Percentiles rank a stretch among this genome's conserved stretches.
These are phyloP conservation scores for Keiferia lycopersicella DNA, from an alignment of 2,888 invertebrate genomes.

Conservation along the genomic window DNA sequence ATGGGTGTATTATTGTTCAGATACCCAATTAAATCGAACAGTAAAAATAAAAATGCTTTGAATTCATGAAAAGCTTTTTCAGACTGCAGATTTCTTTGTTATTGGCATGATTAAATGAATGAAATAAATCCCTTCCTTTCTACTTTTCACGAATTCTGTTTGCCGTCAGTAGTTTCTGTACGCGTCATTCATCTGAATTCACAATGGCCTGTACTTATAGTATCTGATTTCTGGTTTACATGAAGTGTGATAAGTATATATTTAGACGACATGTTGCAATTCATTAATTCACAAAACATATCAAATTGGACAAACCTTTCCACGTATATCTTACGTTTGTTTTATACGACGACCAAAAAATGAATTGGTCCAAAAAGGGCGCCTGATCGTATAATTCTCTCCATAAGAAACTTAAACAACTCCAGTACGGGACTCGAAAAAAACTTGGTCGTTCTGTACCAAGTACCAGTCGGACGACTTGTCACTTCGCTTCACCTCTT, in stretches of 20 bases:
- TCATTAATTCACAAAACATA: too few species aligned
- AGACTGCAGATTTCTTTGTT: not conserved
- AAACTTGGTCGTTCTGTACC: not conserved
- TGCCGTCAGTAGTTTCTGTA: not conserved
- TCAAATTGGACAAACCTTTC: too few species aligned
- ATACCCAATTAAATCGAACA: not conserved
- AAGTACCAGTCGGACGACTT: conserved; percentile 16
- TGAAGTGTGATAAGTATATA: too few species aligned
- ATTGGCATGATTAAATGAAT: not conserved
- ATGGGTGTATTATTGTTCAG: not conserved
- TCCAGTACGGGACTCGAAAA: too few species aligned
- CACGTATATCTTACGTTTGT: too few species aligned
- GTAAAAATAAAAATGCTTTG: not conserved
- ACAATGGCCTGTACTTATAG: too few species aligned
- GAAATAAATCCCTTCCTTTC: not conserved
- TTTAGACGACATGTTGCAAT: too few species aligned
- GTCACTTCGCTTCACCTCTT: conserved; percentile 19
- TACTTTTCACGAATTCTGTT: not conserved
- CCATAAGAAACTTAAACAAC: too few species aligned
- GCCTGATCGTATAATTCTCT: not conserved
- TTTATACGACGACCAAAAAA: too few species aligned
- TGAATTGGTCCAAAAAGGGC: not conserved
- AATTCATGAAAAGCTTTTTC: not conserved
- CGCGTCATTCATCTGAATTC: not conserved
- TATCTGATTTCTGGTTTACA: too few species aligned